These are phyloP conservation scores for Cisticola juncidis DNA, from an alignment of 2,113 vertebrate genomes.

Conservation along the genomic window DNA sequence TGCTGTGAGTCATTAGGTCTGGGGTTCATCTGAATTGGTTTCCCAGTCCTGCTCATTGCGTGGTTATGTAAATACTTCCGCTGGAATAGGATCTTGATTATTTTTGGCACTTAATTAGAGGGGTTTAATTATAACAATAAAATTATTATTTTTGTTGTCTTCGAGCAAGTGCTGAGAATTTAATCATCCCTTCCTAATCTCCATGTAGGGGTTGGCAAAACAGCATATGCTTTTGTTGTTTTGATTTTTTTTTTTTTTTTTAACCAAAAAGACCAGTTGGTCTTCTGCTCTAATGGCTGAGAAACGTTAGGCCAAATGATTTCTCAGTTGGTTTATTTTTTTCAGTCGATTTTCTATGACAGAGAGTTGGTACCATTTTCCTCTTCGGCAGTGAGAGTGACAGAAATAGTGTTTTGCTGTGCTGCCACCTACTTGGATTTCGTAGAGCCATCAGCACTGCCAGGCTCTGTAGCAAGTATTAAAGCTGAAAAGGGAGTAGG, in stretches of 20 bases:
- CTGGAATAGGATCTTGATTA: neutral
- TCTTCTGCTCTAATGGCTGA: neutral
- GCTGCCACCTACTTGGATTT: slow-evolving; percentile 63
- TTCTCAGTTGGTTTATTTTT: neutral
- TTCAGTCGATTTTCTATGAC: neutral
- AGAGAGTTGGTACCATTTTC: slow-evolving; percentile 32
- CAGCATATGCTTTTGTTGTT: neutral
- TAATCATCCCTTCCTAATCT: neutral
- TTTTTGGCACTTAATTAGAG: neutral
- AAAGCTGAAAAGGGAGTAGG: slow-evolving; percentile 42
- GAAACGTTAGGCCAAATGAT: neutral
- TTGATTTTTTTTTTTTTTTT: neutral
- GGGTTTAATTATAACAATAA: neutral
- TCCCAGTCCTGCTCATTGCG: neutral
- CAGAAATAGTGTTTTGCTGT: slow-evolving; percentile 61
- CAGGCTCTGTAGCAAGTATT: slow-evolving; percentile 53
- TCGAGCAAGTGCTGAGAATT: neutral
- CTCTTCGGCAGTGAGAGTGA: slow-evolving; percentile 15
- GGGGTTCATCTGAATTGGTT: neutral
- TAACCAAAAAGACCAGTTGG: neutral
- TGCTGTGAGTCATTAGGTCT: neutral
- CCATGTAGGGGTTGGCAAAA: neutral
- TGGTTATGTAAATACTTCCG: neutral
- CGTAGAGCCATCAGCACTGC: slow-evolving; percentile 16
- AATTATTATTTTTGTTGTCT: neutral